These are phyloP conservation scores for Phthorimaea operculella DNA, from an alignment of 1,140 invertebrate genomes.

Conservation along the genomic window DNA sequence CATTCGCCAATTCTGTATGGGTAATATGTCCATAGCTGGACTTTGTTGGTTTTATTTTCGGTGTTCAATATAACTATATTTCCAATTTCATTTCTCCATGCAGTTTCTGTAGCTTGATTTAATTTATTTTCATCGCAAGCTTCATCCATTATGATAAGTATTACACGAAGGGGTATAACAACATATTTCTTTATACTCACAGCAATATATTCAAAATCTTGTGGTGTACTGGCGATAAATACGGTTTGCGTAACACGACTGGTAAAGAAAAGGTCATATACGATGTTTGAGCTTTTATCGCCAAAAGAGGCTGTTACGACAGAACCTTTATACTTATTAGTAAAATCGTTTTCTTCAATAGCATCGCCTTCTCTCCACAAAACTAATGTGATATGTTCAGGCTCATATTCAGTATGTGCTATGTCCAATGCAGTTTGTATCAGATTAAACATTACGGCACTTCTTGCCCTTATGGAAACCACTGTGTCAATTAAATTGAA, in stretches of 20 bases:
- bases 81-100: slow-evolving; percentile 30
- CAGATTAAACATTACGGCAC: neutral
- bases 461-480: too few relatives aligned
- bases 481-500: too few relatives aligned
- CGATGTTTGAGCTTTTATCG: neutral
- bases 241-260: neutral
- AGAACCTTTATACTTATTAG: neutral
- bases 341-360: neutral
- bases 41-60: slow-evolving; percentile 12
- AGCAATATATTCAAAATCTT: slow-evolving; percentile 27
- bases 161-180: slow-evolving; percentile 23
- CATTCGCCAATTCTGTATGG: slow-evolving; percentile 31
- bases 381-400: neutral
- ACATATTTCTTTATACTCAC: slow-evolving; percentile 18
- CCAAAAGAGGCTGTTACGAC: neutral
- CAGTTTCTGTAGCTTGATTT: neutral
- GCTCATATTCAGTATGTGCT: neutral
- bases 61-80: slow-evolving; percentile 30
- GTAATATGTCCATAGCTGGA: slow-evolving; percentile 26
- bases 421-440: neutral
- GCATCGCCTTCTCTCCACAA: neutral
- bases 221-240: slow-evolving; percentile 2
- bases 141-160: slow-evolving; percentile 21
- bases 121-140: neutral
- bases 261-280: neutral